Base-by-base conservation (phyloP, 2,113 vertebrate species). In the Oncorhynchus tshawytscha region DNA sequence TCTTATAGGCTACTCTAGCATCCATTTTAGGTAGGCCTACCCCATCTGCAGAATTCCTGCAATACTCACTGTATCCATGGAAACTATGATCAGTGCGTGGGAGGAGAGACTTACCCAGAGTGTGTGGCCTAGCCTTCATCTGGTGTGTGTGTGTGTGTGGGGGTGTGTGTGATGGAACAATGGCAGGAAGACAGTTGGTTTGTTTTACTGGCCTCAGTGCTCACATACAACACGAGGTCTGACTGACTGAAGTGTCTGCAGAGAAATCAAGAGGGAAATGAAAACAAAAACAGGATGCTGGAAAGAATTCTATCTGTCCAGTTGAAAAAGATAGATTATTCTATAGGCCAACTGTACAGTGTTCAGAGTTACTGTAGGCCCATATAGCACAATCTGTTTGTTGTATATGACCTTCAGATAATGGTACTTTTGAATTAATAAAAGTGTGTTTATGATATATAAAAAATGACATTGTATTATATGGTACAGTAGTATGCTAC, bases 271-370 rank as follows among this genome's bases (percentile, higher is more conserved):
- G 76, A 39, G 73, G 76, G 78, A 73, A 90, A 81, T 84, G 82
- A 90, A 88, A 91, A 90, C 85, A 89, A 93, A 90, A 91, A 92
- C 92, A 93, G 90, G 92, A 93, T 84, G 82, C 69, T 70, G 78
- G 73, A 77, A 67, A 76, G 76, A 85, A 88, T 73, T 72, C 74
- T 82, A 88, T 89, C 88, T 86, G 83, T 85, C 84, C 84, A 81
- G 78, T 83, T 85, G 81, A 79, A 78, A 73, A 79, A 73, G 29
- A 85, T 85, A 72, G 51, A 54, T 18, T 18, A 16, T 54, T 54
- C 16, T 16, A 16, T 54, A 54, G 51, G 51, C 16, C 15, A 54
- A 54, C 15, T 18, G 51, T 54, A 45, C 9, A 3, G 39, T 45
- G 39, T 45, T 45, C 39, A 11, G 39, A 45, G 39, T 45, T 45